Evolutionary conservation across 2,797 vertebrate species (phyloP).

Genomic region (Danionella dracula): DNA sequence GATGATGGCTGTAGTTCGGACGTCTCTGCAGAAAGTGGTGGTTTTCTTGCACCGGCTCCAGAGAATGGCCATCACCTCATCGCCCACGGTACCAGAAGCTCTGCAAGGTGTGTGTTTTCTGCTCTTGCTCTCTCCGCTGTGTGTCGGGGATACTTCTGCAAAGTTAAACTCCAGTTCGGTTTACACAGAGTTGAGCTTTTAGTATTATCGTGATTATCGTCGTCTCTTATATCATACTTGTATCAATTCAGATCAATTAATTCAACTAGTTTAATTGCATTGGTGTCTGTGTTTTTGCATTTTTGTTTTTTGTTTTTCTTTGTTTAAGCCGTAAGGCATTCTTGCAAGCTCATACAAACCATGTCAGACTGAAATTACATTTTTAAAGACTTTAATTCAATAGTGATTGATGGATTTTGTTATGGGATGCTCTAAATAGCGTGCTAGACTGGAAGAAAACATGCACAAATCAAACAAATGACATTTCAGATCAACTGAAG

Average conservation of each 20-base stretch:
- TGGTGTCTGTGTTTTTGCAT: not conserved
- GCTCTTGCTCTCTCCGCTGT: constrained; percentile 24
- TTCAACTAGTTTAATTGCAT: too few relatives aligned
- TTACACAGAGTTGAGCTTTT: not conserved
- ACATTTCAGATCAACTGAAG: too few relatives aligned
- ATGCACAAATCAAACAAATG: not conserved
- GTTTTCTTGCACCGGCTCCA: constrained; percentile 97
- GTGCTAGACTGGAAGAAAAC: not conserved
- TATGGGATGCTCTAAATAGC: not conserved
- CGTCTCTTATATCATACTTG: too few relatives aligned
- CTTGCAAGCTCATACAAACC: not conserved
- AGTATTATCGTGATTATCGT: too few relatives aligned
- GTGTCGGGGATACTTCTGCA: not conserved
- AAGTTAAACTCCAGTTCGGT: not conserved
- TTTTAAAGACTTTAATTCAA: not conserved
- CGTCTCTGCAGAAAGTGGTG: constrained; percentile 99
- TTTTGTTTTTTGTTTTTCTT: not conserved
- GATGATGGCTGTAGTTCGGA: constrained; percentile 99
- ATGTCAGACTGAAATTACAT: not conserved
- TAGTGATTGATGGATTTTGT: not conserved
- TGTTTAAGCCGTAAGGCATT: not conserved
- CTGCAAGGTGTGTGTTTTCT: constrained; percentile 87
- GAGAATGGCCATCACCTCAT: constrained; percentile 95
- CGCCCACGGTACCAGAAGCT: constrained; percentile 98
- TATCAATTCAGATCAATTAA: too few relatives aligned